Conservation (phyloP, 2,113 vertebrate species). For the Sinocyclocheilus anshuiensis region DNA sequence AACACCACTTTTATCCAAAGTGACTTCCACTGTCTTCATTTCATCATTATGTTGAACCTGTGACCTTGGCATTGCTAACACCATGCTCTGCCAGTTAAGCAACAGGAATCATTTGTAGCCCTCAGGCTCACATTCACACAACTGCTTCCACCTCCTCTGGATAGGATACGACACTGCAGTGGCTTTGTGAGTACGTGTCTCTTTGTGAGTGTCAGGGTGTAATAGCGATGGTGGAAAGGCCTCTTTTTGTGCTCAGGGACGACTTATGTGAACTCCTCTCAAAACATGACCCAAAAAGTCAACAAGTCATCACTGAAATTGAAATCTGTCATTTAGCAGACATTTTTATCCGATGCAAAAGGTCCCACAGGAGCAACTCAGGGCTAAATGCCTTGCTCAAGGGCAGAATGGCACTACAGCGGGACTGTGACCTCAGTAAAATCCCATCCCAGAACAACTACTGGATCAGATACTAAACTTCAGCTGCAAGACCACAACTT, state of each 20-base stretch:
- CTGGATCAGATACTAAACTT: conserved; percentile 1
- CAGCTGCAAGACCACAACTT: conserved; percentile 6
- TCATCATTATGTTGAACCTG: neutral
- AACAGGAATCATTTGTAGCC: conserved; percentile 7
- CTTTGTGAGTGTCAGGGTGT: neutral
- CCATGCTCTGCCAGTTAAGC: neutral
- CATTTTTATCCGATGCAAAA: conserved; percentile 26
- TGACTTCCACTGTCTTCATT: neutral
- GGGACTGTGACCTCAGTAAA: conserved; percentile 19
- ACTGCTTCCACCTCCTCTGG: conserved; percentile 10
- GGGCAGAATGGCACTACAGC: conserved; percentile 15
- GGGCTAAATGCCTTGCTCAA: conserved; percentile 31
- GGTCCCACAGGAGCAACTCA: conserved; percentile 18
- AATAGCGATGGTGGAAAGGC: neutral
- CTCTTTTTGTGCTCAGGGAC: neutral
- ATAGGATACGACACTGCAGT: neutral
- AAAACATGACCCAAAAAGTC: conserved; percentile 20
- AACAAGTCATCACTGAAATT: conserved; percentile 33
- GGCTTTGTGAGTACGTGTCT: neutral
- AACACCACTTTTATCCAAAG: neutral
- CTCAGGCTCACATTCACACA: neutral
- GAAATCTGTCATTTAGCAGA: conserved; percentile 33
- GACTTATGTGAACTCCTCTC: neutral
- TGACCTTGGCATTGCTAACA: neutral
- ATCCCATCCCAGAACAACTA: neutral